Conservation (phyloP, 2,113 vertebrate species). For the Rutilus rutilus region DNA sequence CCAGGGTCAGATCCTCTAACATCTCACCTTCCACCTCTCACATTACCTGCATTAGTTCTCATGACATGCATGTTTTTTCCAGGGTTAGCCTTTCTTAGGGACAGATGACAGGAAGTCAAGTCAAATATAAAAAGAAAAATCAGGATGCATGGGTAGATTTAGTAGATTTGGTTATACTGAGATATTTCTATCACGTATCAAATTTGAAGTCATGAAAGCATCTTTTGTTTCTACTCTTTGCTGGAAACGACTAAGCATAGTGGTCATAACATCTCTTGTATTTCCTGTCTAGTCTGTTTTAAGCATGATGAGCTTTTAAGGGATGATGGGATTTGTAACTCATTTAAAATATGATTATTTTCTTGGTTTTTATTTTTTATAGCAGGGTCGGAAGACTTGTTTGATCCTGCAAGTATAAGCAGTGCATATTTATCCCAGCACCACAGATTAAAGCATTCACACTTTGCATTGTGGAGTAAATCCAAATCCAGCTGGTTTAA, state of each 20-base stretch:
- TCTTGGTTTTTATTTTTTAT: neutral
- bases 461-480: neutral
- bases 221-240: neutral
- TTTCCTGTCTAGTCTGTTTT: conserved; percentile 45
- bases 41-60: neutral
- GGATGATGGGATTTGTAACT: conserved; percentile 25
- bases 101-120: neutral
- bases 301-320: conserved; percentile 5
- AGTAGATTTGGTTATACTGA: neutral
- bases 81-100: neutral
- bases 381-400: neutral
- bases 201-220: neutral
- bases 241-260: neutral
- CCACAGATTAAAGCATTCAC: neutral
- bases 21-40: conserved; percentile 22
- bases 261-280: neutral
- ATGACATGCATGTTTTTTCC: neutral
- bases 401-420: neutral
- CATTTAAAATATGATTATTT: neutral
- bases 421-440: neutral
- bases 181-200: neutral
- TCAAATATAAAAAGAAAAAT: neutral
- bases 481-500: neutral
- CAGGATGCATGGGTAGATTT: neutral
- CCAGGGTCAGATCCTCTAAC: conserved; percentile 78